Base-by-base conservation (phyloP, 2,888 invertebrate genomes). In the Rhamnusium bicolor region DNA sequence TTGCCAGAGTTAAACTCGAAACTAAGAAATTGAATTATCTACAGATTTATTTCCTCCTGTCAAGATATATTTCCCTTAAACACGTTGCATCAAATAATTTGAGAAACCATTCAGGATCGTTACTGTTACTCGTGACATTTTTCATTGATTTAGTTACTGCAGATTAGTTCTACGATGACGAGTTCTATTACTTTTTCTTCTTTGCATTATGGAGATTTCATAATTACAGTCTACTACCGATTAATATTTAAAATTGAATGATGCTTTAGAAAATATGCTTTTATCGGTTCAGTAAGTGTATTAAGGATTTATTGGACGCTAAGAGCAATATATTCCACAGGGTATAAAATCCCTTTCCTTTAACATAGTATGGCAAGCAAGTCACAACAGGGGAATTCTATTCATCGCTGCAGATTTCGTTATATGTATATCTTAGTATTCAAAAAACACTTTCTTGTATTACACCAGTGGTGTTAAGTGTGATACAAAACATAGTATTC, bases 241-340 rank as follows among this genome's bases (percentile, higher is more conserved):
- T n/a, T 16, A 29, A 32, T 2, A 32, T 32, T 32, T 32, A 32
- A 32, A 5, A 32, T 32, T 32, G 10, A 10, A 32, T 12, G 10
- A 32, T 1, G 10, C 12, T 40, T 40, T 3, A 40, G 1, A 40
- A 40, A 40, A n/a, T 40, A n/a, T 40, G 40, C 40, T 40, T 40
- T 40, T 4, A 40, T 40, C 32, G 16, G 32, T 29, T 10, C 32
- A 58, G 32, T 83, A 83, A 83, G 78, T 79, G 77, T 82, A 83
- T 84, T 84, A 83, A 80, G 82, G 60, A 82, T 79, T 73, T 82
- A 84, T 84, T 83, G 82, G 82, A 79, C 77, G 82, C 82, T 84
- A 84, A 84, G 84, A 84, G 84, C 84, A 77, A 74, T 72, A 76
- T 78, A 76, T 78, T 81, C 80, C 80, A 67, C 65, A 71, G 81